Evolutionary conservation across 2,797 vertebrate species (phyloP), one percentile per base, ranked within the genome.

Genomic region (Oreochromis mossambicus): DNA sequence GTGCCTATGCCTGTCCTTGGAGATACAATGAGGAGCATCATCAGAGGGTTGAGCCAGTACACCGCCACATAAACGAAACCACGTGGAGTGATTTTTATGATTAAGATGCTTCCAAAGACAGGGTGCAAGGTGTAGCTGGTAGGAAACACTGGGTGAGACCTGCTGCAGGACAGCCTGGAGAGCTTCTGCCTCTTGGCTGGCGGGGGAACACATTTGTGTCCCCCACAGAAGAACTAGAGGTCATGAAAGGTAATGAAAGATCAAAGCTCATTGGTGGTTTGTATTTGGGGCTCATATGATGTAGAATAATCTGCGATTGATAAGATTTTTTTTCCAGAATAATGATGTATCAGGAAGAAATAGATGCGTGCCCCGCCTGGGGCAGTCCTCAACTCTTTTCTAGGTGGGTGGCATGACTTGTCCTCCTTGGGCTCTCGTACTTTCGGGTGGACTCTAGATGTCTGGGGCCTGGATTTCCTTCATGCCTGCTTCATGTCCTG

Each of bases 301-400:
- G 34, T 36, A 38, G 10, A 63, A 63, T 38, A 63, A 63, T 38
- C 32, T 21, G 0, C 10, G 12, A 2, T 8, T n/a, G 32, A 0
- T 63, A 66, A 3, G 6, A 38, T n/a, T 68, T 68, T 15, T 15
- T 41, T 24, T 2, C 5, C 0, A 2, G 0, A 68, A 68, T 68
- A 68, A 68, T 43, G 0, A 21, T 24, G 0, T 24, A 15, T 43
- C 15, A 68, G 63, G 63, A 68, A 24, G n/a, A 68, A 68, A 24
- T 9, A 24, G 11, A 68, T 0, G 5, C 3, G 2, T 34, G 17
- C 9, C 15, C 29, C 11, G 15, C 32, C 26, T 32, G 55, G 29
- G 55, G 5, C 9, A 61, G 15, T 61, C 29, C 2, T 61, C 29
- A 61, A 6, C 15, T 61, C 29, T 34, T 34, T 61, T 61, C 56